phyloP scores from a whole-genome alignment of 2,113 vertebrate genomes.

The Sakesphorus luctuosus region DNA sequence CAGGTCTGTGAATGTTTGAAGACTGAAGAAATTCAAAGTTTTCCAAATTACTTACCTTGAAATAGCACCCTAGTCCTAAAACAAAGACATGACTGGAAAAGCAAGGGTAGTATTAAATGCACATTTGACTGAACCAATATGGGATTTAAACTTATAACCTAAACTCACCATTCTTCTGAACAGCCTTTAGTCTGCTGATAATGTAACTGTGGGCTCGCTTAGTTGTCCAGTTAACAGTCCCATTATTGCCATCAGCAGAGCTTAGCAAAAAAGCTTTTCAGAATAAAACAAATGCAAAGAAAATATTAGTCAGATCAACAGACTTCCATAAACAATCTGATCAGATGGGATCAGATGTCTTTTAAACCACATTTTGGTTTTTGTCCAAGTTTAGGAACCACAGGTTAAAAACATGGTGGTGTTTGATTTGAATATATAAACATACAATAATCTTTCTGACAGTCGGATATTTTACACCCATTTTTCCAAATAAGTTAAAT shows the following conservation, averaged over 20 bases:
- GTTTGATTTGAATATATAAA: background rate
- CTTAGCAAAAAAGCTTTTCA: constrained; percentile 88
- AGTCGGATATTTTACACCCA: background rate
- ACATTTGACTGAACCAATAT: constrained; percentile 45
- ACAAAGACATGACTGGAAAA: constrained; percentile 45
- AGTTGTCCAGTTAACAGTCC: constrained; percentile 84
- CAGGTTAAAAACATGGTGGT: background rate
- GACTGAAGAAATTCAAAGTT: constrained; percentile 14
- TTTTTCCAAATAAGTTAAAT: background rate
- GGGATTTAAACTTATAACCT: constrained; percentile 62
- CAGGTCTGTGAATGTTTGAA: constrained; percentile 24
- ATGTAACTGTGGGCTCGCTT: constrained; percentile 83
- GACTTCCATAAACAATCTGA: constrained; percentile 37
- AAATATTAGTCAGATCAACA: constrained; percentile 72
- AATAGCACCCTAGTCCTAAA: constrained; percentile 45
- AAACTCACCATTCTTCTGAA: constrained; percentile 93
- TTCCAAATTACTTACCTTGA: constrained; percentile 48
- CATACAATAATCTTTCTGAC: background rate
- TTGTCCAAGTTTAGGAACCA: background rate
- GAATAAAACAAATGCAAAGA: constrained; percentile 80
- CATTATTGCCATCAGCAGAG: constrained; percentile 82
- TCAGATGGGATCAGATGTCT: constrained; percentile 18
- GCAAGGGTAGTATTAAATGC: constrained; percentile 44
- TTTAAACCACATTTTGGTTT: background rate
- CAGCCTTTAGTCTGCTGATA: constrained; percentile 87